These are phyloP conservation scores for Callocephalon fimbriatum DNA, from an alignment of 2,113 vertebrate genomes.

Conservation along the genomic window DNA sequence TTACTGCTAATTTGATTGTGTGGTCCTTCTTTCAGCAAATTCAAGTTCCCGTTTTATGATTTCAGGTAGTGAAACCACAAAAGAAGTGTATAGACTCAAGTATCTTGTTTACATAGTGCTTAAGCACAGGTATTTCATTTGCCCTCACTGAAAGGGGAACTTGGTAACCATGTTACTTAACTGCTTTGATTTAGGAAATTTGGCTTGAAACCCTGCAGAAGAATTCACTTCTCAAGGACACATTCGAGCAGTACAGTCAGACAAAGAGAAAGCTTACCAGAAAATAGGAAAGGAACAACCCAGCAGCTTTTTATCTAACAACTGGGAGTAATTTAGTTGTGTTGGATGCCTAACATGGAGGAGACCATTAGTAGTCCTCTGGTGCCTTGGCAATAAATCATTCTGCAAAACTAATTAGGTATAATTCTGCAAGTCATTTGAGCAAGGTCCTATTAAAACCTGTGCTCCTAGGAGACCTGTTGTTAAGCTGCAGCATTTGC, in stretches of 20 bases:
- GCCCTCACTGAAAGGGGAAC: not conserved
- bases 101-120: not conserved
- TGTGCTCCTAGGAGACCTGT: conserved; percentile 69
- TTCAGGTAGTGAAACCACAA: not conserved
- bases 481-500: conserved; percentile 64
- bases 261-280: not conserved
- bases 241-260: not conserved
- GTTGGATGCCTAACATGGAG: not conserved
- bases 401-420: conserved; percentile 71
- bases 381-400: conserved; percentile 72
- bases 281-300: not conserved
- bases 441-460: conserved; percentile 63
- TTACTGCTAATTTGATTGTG: not conserved
- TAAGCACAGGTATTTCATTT: not conserved
- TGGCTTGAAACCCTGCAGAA: not conserved
- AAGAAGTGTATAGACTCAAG: not conserved
- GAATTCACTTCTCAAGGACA: not conserved
- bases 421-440: conserved; percentile 73
- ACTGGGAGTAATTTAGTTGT: conserved; percentile 23
- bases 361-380: conserved; percentile 49
- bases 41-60: not conserved
- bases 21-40: not conserved
- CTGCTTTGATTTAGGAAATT: not conserved
- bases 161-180: not conserved
- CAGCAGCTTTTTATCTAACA: not conserved